Evolutionary conservation across 2,797 vertebrate species (phyloP).

Genomic region (Moxostoma hubbsi): DNA sequence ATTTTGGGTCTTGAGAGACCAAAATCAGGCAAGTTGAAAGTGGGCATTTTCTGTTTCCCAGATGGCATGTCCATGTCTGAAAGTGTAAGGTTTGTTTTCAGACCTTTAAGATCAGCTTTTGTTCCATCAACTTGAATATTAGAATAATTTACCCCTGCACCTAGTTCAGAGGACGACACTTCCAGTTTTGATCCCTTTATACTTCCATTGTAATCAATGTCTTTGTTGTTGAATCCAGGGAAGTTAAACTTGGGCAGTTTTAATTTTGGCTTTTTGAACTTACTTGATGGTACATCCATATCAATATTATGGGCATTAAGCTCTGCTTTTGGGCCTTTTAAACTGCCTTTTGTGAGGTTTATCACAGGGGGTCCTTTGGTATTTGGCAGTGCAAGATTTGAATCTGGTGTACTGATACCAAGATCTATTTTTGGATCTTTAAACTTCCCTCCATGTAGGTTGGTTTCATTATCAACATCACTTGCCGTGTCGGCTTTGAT

Average conservation of each 20-base stretch:
- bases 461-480: not conserved
- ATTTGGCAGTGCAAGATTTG: constrained; percentile 20
- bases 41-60: constrained; percentile 56
- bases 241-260: constrained; percentile 56
- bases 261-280: constrained; percentile 64
- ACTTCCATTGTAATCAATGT: constrained; percentile 45
- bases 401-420: constrained; percentile 20
- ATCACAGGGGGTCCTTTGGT: too few species aligned
- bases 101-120: constrained; percentile 47
- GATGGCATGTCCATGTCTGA: constrained; percentile 53
- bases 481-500: not conserved
- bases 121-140: constrained; percentile 48
- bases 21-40: constrained; percentile 56
- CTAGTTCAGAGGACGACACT: constrained; percentile 31
- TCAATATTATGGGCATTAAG: constrained; percentile 50
- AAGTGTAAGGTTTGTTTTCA: constrained; percentile 44
- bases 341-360: constrained; percentile 18
- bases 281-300: constrained; percentile 54
- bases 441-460: constrained; percentile 3
- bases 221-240: constrained; percentile 23
- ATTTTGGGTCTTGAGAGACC: constrained; percentile 51
- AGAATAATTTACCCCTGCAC: constrained; percentile 36
- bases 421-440: constrained; percentile 24
- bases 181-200: constrained; percentile 39
- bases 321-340: constrained; percentile 50